Percentiles rank a stretch among this genome's conserved stretches.
phyloP scores from a whole-genome alignment of 2,888 invertebrate species.

The Clunio marinus region DNA sequence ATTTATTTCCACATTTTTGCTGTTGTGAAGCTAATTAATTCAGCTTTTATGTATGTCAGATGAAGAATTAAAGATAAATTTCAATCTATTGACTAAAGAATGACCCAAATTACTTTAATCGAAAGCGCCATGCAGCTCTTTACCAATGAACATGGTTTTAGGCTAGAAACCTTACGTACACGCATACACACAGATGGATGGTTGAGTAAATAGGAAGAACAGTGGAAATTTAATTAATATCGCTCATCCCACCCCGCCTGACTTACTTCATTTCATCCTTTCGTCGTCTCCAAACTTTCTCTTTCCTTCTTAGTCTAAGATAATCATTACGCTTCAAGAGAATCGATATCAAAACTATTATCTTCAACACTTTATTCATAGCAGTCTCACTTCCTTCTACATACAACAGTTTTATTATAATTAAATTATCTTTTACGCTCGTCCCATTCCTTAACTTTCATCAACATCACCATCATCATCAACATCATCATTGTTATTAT shows the following conservation, averaged over 20 bases:
- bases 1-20: not conserved
- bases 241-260: not conserved
- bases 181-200: not conserved
- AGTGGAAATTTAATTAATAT: constrained; percentile 18
- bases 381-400: not conserved
- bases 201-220: not conserved
- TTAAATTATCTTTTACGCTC: not conserved
- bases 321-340: too few species aligned
- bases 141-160: too few species aligned
- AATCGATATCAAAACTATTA: constrained; percentile 7
- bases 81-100: not conserved
- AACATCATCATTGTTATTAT: not conserved
- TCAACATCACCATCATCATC: not conserved
- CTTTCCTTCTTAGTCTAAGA: not conserved
- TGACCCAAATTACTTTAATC: too few species aligned
- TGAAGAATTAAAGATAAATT: not conserved
- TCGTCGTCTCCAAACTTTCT: not conserved
- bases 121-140: too few species aligned
- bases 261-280: not conserved
- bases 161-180: not conserved
- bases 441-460: not conserved
- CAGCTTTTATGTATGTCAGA: not conserved
- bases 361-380: not conserved
- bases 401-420: constrained; percentile 6
- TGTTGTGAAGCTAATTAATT: constrained; percentile 3